Evolutionary conservation across 2,797 vertebrate species (phyloP).

Genomic region (Peromyscus attwateri): DNA sequence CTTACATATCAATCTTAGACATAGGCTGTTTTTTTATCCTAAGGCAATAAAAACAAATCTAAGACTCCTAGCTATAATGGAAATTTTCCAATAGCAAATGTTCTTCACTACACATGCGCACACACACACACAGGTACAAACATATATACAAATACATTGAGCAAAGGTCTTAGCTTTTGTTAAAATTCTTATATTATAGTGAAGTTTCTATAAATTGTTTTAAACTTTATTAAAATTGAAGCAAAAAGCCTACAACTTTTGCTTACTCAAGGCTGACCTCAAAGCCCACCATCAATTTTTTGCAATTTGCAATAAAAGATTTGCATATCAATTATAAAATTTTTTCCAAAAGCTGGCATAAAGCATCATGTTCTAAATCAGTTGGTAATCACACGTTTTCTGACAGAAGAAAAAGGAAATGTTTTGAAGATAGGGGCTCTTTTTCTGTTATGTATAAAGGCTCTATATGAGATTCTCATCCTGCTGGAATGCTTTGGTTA

Average conservation of each 20-base stretch:
- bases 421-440: background rate
- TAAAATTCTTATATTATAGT: background rate
- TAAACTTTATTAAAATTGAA: conserved; percentile 34
- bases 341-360: conserved; percentile 3
- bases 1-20: background rate
- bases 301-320: background rate
- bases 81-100: background rate
- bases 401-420: background rate
- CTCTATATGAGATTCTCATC: background rate
- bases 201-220: background rate
- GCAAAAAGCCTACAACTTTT: background rate
- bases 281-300: background rate
- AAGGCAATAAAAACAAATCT: background rate
- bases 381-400: background rate
- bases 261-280: background rate
- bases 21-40: background rate
- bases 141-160: background rate
- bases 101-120: background rate
- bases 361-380: background rate
- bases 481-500: background rate
- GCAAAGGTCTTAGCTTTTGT: background rate
- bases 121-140: background rate
- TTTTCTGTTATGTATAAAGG: background rate
- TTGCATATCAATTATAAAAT: background rate
- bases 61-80: background rate